Conservation (phyloP, 2,797 vertebrate genomes). For the Clarias pachynema region DNA sequence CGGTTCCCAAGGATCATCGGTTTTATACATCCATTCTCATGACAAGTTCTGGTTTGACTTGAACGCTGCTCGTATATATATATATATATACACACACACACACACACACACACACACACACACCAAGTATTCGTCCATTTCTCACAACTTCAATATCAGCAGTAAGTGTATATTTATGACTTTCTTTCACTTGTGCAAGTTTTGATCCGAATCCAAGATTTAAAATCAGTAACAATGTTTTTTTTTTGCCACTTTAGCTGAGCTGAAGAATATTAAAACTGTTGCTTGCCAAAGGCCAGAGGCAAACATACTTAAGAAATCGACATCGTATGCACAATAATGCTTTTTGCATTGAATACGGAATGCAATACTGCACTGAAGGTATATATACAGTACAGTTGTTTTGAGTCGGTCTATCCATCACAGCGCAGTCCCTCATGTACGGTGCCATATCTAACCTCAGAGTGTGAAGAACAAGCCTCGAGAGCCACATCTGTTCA, state of each 20-base stretch:
- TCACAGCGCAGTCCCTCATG: slow-evolving; percentile 59
- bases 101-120: not conserved
- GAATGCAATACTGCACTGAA: not conserved
- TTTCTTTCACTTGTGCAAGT: not conserved
- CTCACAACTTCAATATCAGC: not conserved
- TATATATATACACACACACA: no score
- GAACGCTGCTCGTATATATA: no score
- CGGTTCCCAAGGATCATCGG: no score
- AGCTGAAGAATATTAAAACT: slow-evolving; percentile 15
- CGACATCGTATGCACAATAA: not conserved
- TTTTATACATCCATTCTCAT: no score
- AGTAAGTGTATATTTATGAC: not conserved
- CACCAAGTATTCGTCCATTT: not conserved
- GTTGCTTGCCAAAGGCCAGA: not conserved
- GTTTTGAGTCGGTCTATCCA: slow-evolving; percentile 45
- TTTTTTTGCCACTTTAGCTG: not conserved
- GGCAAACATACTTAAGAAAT: not conserved
- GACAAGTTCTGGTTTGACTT: no score
- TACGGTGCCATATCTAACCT: slow-evolving; percentile 76
- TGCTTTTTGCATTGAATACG: not conserved
- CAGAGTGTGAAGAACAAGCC: slow-evolving; percentile 80
- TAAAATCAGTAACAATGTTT: not conserved
- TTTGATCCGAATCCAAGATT: not conserved
- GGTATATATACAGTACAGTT: slow-evolving; percentile 29
- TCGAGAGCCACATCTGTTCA: slow-evolving; percentile 77